A percentile compares a stretch with the other conserved stretches of the same genome.
Conservation (phyloP, 2,888 invertebrate genomes). For the Ferrisia virgata region DNA sequence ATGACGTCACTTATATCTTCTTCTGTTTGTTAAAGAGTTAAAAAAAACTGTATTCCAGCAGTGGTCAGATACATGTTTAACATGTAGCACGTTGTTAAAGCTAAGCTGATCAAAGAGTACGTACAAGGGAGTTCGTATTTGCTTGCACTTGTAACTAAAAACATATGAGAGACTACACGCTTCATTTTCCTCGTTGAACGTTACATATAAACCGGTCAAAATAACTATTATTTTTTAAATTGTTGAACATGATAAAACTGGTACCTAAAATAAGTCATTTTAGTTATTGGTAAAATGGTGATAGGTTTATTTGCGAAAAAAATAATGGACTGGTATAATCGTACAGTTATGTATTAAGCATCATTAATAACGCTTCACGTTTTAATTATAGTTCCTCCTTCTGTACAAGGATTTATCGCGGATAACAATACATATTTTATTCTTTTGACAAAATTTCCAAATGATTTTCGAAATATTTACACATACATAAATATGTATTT, state of each 20-base stretch:
- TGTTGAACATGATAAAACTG: neutral
- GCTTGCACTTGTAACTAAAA: neutral
- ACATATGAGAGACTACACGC: neutral
- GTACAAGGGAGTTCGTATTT: neutral
- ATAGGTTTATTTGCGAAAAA: too few species aligned
- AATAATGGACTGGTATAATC: too few species aligned
- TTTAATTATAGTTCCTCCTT: too few species aligned
- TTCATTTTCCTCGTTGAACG: neutral
- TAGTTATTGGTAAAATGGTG: neutral
- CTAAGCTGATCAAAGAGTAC: neutral
- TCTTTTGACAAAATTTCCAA: neutral
- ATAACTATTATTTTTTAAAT: neutral
- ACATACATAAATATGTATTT: neutral
- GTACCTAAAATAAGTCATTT: neutral
- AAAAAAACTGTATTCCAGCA: neutral
- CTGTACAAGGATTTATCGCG: neutral
- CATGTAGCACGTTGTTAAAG: neutral
- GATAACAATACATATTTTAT: neutral
- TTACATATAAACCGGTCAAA: neutral
- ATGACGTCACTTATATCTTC: slow-evolving; percentile 30
- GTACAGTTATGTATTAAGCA: too few species aligned
- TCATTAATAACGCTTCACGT: too few species aligned
- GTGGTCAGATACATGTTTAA: neutral
- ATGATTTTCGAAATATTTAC: neutral
- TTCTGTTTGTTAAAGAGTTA: slow-evolving; percentile 13